Percentiles rank a stretch among this genome's conserved stretches.
phyloP scores from a whole-genome alignment of 2,113 vertebrate species.

The Carollia perspicillata region DNA sequence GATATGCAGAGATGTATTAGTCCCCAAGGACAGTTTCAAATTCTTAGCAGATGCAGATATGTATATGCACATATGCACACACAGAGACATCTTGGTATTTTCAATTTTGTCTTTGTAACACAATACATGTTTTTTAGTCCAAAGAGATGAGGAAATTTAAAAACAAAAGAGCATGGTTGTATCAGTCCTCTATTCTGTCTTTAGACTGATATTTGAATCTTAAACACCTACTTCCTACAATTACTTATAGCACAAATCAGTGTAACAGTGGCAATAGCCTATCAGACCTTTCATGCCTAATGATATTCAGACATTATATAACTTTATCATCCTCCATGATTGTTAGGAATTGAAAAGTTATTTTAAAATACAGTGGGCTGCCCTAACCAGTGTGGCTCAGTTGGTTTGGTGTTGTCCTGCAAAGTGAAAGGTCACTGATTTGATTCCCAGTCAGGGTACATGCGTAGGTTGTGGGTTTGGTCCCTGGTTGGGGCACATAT shows the following conservation, averaged over 20 bases:
- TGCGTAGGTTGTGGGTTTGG: too few relatives aligned
- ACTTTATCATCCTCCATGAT: not conserved
- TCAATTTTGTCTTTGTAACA: not conserved
- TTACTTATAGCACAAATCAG: not conserved
- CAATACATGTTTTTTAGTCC: not conserved
- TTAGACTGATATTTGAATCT: not conserved
- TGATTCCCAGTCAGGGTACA: too few relatives aligned
- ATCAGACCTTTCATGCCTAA: not conserved
- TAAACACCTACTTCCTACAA: not conserved
- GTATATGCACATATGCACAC: not conserved
- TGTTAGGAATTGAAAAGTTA: not conserved
- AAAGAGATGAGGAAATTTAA: not conserved
- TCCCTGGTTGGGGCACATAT: too few relatives aligned
- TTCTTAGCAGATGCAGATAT: not conserved
- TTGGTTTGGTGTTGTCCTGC: too few relatives aligned
- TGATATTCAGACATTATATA: not conserved
- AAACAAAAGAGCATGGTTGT: not conserved
- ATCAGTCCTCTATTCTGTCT: not conserved
- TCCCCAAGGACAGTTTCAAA: not conserved
- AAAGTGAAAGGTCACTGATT: too few relatives aligned
- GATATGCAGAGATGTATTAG: not conserved
- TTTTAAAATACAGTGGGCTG: too few relatives aligned
- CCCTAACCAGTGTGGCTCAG: too few relatives aligned
- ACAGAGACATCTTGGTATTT: not conserved
- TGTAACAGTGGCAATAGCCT: not conserved